Evolutionary conservation across 2,797 vertebrate genomes (phyloP).

Genomic region (Sciaenops ocellatus): DNA sequence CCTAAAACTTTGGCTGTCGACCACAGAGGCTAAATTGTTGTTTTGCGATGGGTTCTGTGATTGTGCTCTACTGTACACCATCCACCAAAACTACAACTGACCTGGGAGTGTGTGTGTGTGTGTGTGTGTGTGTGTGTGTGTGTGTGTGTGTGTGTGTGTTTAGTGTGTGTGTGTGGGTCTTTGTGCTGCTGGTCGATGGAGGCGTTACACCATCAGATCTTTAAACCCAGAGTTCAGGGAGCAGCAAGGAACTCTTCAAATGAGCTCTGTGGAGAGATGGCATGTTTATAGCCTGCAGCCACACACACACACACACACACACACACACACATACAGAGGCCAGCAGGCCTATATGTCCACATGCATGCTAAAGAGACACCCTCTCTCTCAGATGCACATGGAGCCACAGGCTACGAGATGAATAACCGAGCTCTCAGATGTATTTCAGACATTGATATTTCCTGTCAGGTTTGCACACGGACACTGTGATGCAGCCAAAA

Average conservation of each 20-base stretch:
- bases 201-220: constrained; percentile 11
- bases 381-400: background rate
- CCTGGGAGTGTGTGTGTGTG: background rate
- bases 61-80: background rate
- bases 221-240: constrained; percentile 15
- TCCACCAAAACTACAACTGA: background rate
- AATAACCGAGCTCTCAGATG: constrained; percentile 6
- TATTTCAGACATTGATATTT: background rate
- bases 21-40: background rate
- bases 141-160: background rate
- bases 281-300: constrained; percentile 37
- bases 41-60: no score
- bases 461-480: background rate
- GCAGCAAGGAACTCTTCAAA: constrained; percentile 24
- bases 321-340: background rate
- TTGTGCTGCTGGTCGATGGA: background rate
- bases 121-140: background rate
- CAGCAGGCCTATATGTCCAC: background rate
- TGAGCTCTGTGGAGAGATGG: constrained; percentile 50
- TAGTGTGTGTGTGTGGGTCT: background rate
- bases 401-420: background rate
- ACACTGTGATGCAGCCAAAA: background rate
- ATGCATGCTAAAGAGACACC: background rate
- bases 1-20: no score
- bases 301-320: constrained; percentile 6